These are phyloP conservation scores for Scarus forsteni DNA, from an alignment of 2,797 vertebrate species.

Conservation along the genomic window DNA sequence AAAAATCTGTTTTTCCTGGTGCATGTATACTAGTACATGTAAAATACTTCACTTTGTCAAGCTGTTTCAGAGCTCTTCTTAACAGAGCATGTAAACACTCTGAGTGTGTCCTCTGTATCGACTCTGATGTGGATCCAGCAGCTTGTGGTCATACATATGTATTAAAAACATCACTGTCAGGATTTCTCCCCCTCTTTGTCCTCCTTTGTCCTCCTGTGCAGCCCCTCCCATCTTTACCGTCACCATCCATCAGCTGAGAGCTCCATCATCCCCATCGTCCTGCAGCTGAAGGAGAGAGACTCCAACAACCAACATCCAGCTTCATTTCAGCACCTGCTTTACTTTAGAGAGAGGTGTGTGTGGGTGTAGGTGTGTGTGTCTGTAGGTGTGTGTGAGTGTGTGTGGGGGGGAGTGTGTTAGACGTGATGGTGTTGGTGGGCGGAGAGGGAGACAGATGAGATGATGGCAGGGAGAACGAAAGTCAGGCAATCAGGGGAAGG, in stretches of 20 bases:
- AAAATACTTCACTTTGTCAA: too few relatives aligned
- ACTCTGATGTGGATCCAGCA: not conserved
- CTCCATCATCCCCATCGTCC: conserved; percentile 3
- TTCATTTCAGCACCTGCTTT: conserved; percentile 8
- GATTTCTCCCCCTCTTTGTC: not conserved
- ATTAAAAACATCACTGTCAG: not conserved
- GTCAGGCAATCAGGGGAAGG: conserved; percentile 21
- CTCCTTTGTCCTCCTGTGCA: not conserved
- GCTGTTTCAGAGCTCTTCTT: too few relatives aligned
- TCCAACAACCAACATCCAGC: conserved; percentile 17
- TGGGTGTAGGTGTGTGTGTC: not conserved
- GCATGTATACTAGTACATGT: too few relatives aligned
- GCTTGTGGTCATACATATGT: conserved; percentile 1
- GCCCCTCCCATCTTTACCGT: conserved; percentile 5
- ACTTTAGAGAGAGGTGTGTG: not conserved
- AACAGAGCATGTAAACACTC: too few relatives aligned
- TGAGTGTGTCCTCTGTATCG: not conserved
- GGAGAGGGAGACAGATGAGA: conserved; percentile 7
- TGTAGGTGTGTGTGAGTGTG: not conserved
- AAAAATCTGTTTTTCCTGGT: too few relatives aligned
- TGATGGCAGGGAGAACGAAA: conserved; percentile 11
- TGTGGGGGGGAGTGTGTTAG: conserved; percentile 1
- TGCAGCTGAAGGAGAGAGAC: conserved; percentile 29
- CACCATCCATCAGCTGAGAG: conserved; percentile 20
- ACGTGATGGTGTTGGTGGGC: not conserved